Evolutionary conservation across 2,113 vertebrate species (phyloP).

Genomic region (Nesogale talazaci): DNA sequence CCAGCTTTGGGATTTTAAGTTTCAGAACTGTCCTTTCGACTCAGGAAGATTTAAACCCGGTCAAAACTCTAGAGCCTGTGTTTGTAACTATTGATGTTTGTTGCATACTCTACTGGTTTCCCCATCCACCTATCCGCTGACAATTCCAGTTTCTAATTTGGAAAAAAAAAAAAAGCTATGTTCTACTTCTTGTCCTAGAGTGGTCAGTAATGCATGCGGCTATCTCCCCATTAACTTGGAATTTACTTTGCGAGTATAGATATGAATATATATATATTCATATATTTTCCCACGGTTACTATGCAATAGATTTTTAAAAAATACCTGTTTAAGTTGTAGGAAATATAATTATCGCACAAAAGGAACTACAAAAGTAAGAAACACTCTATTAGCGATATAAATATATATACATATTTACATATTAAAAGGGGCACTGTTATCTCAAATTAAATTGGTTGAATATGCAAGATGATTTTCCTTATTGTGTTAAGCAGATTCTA

Average conservation of each 20-base stretch:
- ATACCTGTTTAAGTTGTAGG: background rate
- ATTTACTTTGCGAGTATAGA: background rate
- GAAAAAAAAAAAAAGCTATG: background rate
- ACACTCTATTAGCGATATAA: background rate
- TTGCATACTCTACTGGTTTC: background rate
- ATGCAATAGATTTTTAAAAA: background rate
- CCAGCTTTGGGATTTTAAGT: background rate
- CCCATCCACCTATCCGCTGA: background rate
- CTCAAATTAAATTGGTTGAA: background rate
- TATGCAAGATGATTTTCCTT: background rate
- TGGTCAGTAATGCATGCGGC: background rate
- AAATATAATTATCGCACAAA: background rate
- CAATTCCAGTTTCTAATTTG: background rate
- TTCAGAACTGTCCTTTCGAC: background rate
- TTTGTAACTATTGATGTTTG: background rate
- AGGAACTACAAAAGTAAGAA: background rate
- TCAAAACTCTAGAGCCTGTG: background rate
- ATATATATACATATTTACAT: background rate
- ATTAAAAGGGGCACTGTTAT: background rate
- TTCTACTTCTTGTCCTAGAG: background rate
- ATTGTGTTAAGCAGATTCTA: conserved; percentile 31
- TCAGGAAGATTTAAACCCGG: no score
- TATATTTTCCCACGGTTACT: background rate
- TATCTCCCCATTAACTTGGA: background rate
- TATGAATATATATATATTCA: no score